Evolutionary conservation across 2,888 invertebrate species (phyloP), one percentile per base, ranked within the genome.

Genomic region (Sthenelais limicola): DNA sequence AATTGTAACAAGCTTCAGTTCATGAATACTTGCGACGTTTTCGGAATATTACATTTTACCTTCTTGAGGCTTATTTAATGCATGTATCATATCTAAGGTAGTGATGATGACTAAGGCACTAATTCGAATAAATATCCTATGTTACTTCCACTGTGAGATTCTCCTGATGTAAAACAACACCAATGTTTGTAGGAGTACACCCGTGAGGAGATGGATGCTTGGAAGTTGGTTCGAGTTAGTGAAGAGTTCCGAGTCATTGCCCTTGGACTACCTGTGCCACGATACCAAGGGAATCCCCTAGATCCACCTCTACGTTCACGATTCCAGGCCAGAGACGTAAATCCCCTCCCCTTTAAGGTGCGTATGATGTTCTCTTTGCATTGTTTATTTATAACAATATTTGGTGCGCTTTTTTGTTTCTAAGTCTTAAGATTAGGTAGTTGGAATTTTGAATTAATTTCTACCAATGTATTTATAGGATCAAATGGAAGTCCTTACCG

Each of bases 231-330:
- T 3, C 91, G 97, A 77, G 98, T 98, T 0, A 93, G 94, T 81
- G 95, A 97, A 86, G 92, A 95, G 82, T 98, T 98, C 88, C 91
- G 97, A 73, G 87, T 87, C 69, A 85, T 87, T 76, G 86, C 87
- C 68, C 81, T 87, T 68, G 87, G 87, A 0, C 78, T 87, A 18
- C 87, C 87, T 4, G 84, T 87, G 3, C 87, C 87, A 24, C 82
- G 85, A 67, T 87, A 87, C 81, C 84, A 84, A 75, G 98, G 98
- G 3, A 96, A 97, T 87, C 95, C 97, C 0, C 89, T 98, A 43
- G 98, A 98, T 90, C 98, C 98, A 28, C 98, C 98, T 0, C 89
- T 98, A 35, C 90, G 98, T 71, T 97, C 97, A 0, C 90, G 98
- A 73, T 98, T 98, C 87, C 98, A 98, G 88, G 96, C 96, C 0